A percentile compares a stretch with the other conserved stretches of the same genome.
These are phyloP conservation scores for Hirtodrosophila cameraria DNA, from an alignment of 2,888 invertebrate species.

Conservation along the genomic window DNA sequence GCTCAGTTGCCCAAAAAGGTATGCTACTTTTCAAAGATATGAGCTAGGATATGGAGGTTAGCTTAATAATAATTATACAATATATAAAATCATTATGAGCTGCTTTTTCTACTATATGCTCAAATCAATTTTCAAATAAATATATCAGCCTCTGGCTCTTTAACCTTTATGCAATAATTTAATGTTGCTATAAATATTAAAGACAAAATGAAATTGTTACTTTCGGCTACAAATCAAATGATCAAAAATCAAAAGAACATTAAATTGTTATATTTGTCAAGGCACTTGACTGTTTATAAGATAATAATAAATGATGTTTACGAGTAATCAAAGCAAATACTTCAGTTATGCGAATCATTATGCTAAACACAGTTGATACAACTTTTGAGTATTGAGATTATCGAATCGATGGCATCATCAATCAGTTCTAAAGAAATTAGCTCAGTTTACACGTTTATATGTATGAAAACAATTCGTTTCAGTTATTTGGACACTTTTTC, in stretches of 20 bases:
- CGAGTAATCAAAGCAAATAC: constrained; percentile 6
- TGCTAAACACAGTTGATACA: constrained; percentile 7
- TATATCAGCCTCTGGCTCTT: background rate
- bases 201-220: no score
- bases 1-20: no score
- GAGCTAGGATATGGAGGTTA: no score
- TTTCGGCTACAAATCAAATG: no score
- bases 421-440: constrained; percentile 38
- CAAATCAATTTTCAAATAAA: no score
- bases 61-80: no score
- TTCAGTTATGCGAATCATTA: constrained; percentile 13
- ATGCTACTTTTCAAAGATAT: no score
- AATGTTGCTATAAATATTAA: no score
- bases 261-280: background rate
- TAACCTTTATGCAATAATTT: background rate
- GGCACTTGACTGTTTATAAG: constrained; percentile 17
- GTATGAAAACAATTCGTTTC: constrained; percentile 11
- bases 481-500: background rate
- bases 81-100: no score
- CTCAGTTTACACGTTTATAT: constrained; percentile 19
- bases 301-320: constrained; percentile 20
- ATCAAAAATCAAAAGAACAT: background rate
- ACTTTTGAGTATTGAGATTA: constrained; percentile 1
- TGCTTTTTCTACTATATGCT: no score
- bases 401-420: constrained; percentile 42